phyloP scores from a whole-genome alignment of 37 sponge, comb jelly and placozoan genomes.

The Ephydatia muelleri region DNA sequence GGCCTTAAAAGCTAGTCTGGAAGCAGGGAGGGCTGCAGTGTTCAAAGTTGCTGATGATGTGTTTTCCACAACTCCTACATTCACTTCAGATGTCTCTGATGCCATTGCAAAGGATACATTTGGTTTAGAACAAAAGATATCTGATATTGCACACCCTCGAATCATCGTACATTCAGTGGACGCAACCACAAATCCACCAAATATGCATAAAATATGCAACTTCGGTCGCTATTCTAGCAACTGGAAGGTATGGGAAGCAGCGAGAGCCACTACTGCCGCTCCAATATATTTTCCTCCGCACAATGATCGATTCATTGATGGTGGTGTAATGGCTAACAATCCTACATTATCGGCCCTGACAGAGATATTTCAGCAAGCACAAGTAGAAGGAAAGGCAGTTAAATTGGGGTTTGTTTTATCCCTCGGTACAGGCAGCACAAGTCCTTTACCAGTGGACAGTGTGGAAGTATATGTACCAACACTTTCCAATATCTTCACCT shows the following conservation, averaged over 20 bases:
- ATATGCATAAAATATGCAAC: conserved; percentile 66
- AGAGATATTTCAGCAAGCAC: conserved; percentile 14
- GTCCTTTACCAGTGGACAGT: conserved; percentile 2
- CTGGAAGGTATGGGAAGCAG: conserved; percentile 44
- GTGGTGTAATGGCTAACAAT: conserved; percentile 70
- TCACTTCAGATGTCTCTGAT: not conserved
- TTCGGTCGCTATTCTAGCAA: conserved; percentile 42
- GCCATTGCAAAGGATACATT: not conserved
- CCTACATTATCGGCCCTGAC: conserved; percentile 22
- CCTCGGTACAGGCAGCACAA: conserved; percentile 25
- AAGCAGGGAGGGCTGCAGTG: conserved; percentile 9
- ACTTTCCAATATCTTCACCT: conserved; percentile 14
- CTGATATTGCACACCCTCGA: conserved; percentile 26
- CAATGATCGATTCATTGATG: conserved; percentile 25
- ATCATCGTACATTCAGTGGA: conserved; percentile 59
- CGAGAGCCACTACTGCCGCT: conserved; percentile 27
- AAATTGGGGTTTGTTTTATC: conserved; percentile 14
- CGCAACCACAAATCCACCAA: conserved; percentile 52
- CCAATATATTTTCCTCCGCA: conserved; percentile 22
- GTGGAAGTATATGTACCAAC: conserved; percentile 6
- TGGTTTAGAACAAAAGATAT: conserved; percentile 10
- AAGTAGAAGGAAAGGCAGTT: conserved; percentile 18
- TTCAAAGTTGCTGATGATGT: conserved; percentile 28
- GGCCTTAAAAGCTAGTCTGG: not conserved
- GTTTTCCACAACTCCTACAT: not conserved